Percentiles rank a stretch among this genome's conserved stretches.
phyloP scores from a whole-genome alignment of 2,797 vertebrate species.

The Podarcis lilfordi region DNA sequence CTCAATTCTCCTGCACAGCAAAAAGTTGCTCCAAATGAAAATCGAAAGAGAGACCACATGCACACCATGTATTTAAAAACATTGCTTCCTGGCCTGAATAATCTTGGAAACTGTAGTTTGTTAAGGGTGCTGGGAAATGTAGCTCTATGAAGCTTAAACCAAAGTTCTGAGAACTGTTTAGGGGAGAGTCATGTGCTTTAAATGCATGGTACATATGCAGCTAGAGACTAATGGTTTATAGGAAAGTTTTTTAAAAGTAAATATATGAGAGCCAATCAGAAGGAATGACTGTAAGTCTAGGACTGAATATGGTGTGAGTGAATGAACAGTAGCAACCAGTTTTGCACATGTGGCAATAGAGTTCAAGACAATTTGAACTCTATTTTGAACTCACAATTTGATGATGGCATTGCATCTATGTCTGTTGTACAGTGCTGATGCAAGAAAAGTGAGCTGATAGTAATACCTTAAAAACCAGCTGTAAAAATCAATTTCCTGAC shows the following conservation, averaged over 20 bases:
- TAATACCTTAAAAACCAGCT: not conserved
- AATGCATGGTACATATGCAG: no score
- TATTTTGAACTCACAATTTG: not conserved
- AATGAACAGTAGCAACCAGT: no score
- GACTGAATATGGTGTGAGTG: not conserved
- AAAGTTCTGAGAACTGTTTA: no score
- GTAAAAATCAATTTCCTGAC: not conserved
- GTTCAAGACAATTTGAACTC: not conserved
- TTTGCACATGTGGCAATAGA: no score
- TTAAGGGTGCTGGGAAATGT: no score
- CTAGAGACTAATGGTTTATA: no score
- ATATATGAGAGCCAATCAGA: not conserved
- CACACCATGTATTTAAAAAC: no score
- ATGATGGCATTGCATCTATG: not conserved
- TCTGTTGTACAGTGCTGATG: not conserved
- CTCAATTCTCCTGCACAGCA: not conserved
- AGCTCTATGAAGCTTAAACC: no score
- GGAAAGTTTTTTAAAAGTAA: not conserved
- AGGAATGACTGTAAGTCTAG: not conserved
- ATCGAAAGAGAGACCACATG: not conserved
- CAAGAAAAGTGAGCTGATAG: not conserved
- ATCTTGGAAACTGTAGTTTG: no score
- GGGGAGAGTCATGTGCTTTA: no score
- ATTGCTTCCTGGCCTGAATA: no score
- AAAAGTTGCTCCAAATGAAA: not conserved